Conservation (phyloP, 2,888 invertebrate species). For the Meteorus cinctellus region DNA sequence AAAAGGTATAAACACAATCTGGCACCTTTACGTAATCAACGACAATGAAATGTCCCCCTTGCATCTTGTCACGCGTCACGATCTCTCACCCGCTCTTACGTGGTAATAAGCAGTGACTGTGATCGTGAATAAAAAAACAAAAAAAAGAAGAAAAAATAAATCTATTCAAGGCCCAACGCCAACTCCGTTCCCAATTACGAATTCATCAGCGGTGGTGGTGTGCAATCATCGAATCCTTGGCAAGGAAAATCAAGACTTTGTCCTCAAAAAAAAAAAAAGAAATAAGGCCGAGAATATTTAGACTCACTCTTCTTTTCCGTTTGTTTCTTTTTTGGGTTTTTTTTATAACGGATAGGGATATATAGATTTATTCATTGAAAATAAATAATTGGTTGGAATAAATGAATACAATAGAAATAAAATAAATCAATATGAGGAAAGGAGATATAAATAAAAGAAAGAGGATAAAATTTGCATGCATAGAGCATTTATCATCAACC, state of each 20-base stretch:
- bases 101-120: slow-evolving; percentile 39
- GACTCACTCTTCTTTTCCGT: neutral
- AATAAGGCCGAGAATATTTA: neutral
- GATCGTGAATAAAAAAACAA: slow-evolving; percentile 20
- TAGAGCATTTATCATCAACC: neutral
- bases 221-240: slow-evolving; percentile 10
- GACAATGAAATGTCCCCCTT: slow-evolving; percentile 36
- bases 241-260: slow-evolving; percentile 8
- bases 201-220: neutral
- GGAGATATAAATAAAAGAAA: neutral
- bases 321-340: neutral
- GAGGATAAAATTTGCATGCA: neutral
- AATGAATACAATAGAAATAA: neutral
- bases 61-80: slow-evolving; percentile 47
- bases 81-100: slow-evolving; percentile 41
- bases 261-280: neutral
- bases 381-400: neutral
- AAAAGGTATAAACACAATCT: slow-evolving; percentile 5
- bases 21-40: slow-evolving; percentile 30
- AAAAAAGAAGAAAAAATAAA: slow-evolving; percentile 19
- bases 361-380: neutral
- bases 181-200: slow-evolving; percentile 36
- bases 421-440: neutral
- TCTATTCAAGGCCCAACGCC: slow-evolving; percentile 31
- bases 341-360: neutral